Evolutionary conservation across 35 echinoderm and acorn worm species (phyloP), one percentile per base, ranked within the genome.

Genomic region (Stichopus chloronotus): DNA sequence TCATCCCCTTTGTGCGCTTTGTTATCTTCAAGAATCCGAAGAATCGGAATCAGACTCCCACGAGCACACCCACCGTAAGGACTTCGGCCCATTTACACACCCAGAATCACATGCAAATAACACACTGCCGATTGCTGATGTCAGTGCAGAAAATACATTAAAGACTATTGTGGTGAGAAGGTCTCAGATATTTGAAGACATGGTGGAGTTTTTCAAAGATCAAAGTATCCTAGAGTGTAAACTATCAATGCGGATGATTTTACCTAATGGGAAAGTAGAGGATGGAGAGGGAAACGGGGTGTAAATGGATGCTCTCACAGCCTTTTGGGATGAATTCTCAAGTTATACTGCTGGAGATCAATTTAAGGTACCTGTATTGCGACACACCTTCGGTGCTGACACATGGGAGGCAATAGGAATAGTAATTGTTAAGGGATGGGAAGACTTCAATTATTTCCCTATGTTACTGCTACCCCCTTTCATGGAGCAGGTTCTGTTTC

Each of bases 261-360:
- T 72, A 6, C 14, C 68, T n/a, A 72, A 72, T 72, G 68, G 68
- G 16, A 20, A 72, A 72, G 17, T 72, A 6, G 16, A 72, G 21
- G 16, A n/a, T 14, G 6, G 68, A 19, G 68, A 72, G 0, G 55
- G 83, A 19, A 17, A 20, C 9, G 52, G 55, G 19, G 25, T 86
- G 59, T 86, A 10, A 57, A 53, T 9, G 14, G 83, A 86, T 86
- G 83, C 83, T 6, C 55, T 86, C 14, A 17, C 83, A 86, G 55
- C 16, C 17, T 86, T 86, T 57, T 86, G 83, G 83, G 16, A 86
- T 12, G 83, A 86, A 9, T 86, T 86, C n/a, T 57, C 55, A 17
- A 23, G 58, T 4, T 23, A 57, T 20, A 9, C 59, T 8, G 58
- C 83, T 57, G 83, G 52, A 17, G 55, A 86, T 19, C 20, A 24